phyloP scores from a whole-genome alignment of 2,797 vertebrate genomes.

The Florisuga fusca region DNA sequence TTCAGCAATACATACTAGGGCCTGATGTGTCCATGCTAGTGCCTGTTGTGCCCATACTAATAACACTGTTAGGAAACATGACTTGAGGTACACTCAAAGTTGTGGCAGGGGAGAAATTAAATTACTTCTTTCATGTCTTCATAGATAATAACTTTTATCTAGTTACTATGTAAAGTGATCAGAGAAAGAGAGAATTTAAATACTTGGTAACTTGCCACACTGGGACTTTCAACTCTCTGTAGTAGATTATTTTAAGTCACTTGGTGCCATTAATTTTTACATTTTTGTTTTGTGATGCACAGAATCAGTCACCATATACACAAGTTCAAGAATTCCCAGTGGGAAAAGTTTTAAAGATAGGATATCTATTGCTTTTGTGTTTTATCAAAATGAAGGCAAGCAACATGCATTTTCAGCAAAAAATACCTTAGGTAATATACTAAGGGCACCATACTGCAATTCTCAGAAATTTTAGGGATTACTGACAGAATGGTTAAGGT shows the following conservation, averaged over 20 bases:
- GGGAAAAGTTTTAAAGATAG: constrained; percentile 49
- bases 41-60: background rate
- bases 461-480: background rate
- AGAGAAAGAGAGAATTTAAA: background rate
- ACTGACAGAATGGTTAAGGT: background rate
- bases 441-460: background rate
- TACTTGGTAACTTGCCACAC: constrained; percentile 16
- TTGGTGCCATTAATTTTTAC: constrained; percentile 53
- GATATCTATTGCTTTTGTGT: constrained; percentile 16
- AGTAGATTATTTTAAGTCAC: constrained; percentile 55
- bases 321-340: constrained; percentile 57
- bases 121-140: background rate
- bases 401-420: background rate
- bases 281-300: constrained; percentile 64
- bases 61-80: background rate
- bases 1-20: background rate
- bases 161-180: background rate
- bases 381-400: constrained; percentile 47
- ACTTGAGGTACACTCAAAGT: background rate
- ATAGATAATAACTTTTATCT: constrained; percentile 3
- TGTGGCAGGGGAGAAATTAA: background rate
- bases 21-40: background rate
- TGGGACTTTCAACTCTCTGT: constrained; percentile 6
- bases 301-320: constrained; percentile 47
- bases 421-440: constrained; percentile 40